These are phyloP conservation scores for Lasioglossum villosulum DNA, from an alignment of 2,888 invertebrate genomes.

Conservation along the genomic window DNA sequence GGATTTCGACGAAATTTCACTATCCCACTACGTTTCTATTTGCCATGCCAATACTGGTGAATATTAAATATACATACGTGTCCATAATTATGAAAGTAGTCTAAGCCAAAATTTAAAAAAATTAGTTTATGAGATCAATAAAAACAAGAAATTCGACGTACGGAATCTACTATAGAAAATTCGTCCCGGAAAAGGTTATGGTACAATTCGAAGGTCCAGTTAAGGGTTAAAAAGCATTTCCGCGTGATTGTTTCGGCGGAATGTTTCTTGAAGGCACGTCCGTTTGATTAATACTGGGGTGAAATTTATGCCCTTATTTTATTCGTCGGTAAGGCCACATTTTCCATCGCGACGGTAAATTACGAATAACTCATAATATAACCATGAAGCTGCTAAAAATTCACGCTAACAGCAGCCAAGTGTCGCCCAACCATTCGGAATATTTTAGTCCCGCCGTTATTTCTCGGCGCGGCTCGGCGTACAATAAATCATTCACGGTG, in stretches of 20 bases:
- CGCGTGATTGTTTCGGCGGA: neutral
- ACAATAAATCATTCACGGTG: slow-evolving; percentile 47
- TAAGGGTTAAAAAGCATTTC: neutral
- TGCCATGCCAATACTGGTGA: neutral
- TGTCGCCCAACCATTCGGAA: slow-evolving; percentile 28
- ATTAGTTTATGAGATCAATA: neutral
- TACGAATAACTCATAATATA: slow-evolving; percentile 15
- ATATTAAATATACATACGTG: neutral
- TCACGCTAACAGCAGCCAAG: slow-evolving; percentile 8
- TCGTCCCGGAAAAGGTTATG: neutral
- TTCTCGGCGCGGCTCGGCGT: neutral
- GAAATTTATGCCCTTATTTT: slow-evolving; percentile 1
- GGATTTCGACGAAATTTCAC: neutral
- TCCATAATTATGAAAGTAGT: no score
- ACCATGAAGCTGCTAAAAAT: slow-evolving; percentile 13
- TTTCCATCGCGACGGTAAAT: neutral
- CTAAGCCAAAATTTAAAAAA: no score
- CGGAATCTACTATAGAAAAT: neutral
- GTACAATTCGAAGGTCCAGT: neutral
- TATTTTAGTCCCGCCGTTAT: slow-evolving; percentile 23
- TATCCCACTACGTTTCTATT: neutral
- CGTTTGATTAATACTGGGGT: neutral
- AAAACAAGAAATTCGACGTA: neutral
- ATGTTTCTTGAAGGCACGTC: neutral
- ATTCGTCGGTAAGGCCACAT: neutral